Base-by-base conservation (phyloP, 30 jellyfish, hydroid and myxozoan species). In the Pseudorhiza aurosa region DNA sequence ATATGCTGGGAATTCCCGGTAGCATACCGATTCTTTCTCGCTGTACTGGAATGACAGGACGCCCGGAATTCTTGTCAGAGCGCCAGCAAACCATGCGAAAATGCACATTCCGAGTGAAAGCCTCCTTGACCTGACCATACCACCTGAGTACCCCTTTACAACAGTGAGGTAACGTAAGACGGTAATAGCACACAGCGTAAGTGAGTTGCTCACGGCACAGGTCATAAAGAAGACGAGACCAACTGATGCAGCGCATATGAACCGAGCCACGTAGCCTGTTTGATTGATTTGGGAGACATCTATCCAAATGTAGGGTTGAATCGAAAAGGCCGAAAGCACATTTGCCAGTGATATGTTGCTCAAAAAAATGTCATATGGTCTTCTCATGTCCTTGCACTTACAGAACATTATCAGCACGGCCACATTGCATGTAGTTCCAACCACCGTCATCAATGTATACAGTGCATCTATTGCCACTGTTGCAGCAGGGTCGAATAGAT, bases 301-400 rank as follows among this genome's bases (percentile, higher is more conserved):
- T 1, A 53, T 53, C 67, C 67, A 53, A 19, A 53, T 19, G 14
- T 53, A 53, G 6, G 67, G 67, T 36, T 53, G 67, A n/a, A 53
- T 53, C 5, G 67, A 4, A n/a, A 53, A n/a, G 5, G 67, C 67
- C 22, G 67, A 14, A 15, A 53, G 36, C 4, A 53, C 5, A 19
- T 53, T 36, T 8, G 67, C 2, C n/a, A 53, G 67, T 19, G 67
- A 53, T 15, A 53, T 53, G 67, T 53, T 53, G 24, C 19, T 3
- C 35, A 53, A 24, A 17, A 53, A 15, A 53, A 53, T 53, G 14
- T 53, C 12, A 19, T 6, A 53, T 19, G 67, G 67, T 36, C 14
- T 53, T 53, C 67, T 18, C 67, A 53, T 53, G 21, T 17, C 39
- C 67, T 53, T 53, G 35, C 24, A 14, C 22, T 53, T 53, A 3